Evolutionary conservation across 2,888 invertebrate genomes (phyloP).

Genomic region (Pollenia angustigena): DNA sequence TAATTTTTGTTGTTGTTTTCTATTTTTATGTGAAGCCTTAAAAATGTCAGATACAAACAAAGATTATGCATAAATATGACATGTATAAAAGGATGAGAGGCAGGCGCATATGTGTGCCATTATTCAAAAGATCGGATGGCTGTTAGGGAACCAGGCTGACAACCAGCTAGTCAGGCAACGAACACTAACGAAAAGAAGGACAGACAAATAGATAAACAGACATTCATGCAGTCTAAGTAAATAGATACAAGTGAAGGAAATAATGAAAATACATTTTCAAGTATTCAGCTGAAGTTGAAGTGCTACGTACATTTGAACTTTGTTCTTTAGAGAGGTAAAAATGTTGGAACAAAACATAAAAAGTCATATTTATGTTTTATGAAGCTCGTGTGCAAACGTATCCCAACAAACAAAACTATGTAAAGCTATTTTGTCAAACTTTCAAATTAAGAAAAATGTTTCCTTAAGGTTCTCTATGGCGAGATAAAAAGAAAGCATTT

Average conservation of each 20-base stretch:
- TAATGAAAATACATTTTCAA: conserved; percentile 56
- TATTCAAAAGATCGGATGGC: conserved; percentile 53
- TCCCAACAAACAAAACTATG: background rate
- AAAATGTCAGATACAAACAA: conserved; percentile 68
- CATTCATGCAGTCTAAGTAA: background rate
- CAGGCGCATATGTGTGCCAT: conserved; percentile 47
- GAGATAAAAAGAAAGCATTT: background rate
- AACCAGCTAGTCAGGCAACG: background rate
- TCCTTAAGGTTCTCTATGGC: background rate
- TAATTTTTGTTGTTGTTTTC: conserved; percentile 51
- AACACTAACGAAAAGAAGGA: conserved; percentile 6
- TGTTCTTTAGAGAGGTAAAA: conserved; percentile 55
- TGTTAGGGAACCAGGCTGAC: conserved; percentile 15
- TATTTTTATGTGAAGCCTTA: conserved; percentile 67
- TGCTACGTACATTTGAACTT: conserved; percentile 67
- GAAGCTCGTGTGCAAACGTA: background rate
- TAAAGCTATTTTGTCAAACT: background rate
- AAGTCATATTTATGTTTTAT: conserved; percentile 16
- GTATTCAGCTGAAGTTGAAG: conserved; percentile 53
- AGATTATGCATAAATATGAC: conserved; percentile 68
- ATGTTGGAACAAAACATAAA: background rate
- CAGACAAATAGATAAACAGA: conserved; percentile 2
- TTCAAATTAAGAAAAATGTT: background rate
- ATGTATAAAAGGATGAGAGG: conserved; percentile 54
- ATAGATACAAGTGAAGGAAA: conserved; percentile 37